Evolutionary conservation across 2,797 vertebrate genomes (phyloP), one percentile per base, ranked within the genome.

Genomic region (Myiotriccus ornatus): DNA sequence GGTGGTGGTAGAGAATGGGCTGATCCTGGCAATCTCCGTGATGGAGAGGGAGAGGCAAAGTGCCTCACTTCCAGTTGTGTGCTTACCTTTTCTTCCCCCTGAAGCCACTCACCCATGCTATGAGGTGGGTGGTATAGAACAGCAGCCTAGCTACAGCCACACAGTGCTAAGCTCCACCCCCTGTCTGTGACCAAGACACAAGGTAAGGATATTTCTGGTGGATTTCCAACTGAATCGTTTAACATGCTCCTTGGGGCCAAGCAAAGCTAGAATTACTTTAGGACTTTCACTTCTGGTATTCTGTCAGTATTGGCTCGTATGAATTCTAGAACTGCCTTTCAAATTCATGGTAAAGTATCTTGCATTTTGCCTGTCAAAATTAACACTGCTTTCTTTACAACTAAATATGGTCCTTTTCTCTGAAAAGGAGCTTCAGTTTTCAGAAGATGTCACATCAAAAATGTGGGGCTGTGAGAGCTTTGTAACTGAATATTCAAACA

Each of bases 91-190:
- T 12, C 12, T 27, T 34, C 3, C 28, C 5, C 24, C 14, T 3
- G 12, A 15, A 83, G 70, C 12, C 4, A 15, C 7, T 0, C 13
- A 39, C 27, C 12, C 28, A 7, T 14, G 59, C 13, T 30, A 9
- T 22, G 16, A 37, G 25, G 8, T 25, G 8, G 23, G 3, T 7
- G 7, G 20, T 25, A 28, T 4, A 44, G 49, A 39, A 30, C 2
- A 37, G 44, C 28, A 44, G 47, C 28, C 17, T 16, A 44, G 7
- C 21, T 21, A 6, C 8, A 11, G 10, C 30, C 16, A 17, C 32
- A 10, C 0, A 1, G 27, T 9, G 10, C 19, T 28, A 5, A 63
- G 6, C 7, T 49, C n/a, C 13, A 10, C 3, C 3, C 1, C 4
- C 4, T 1, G 23, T 63, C 23, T 56, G 49, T 20, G n/a, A 24